These are phyloP conservation scores for Rotaria magnacalcarata DNA, from an alignment of 2,888 invertebrate species.

Conservation along the genomic window DNA sequence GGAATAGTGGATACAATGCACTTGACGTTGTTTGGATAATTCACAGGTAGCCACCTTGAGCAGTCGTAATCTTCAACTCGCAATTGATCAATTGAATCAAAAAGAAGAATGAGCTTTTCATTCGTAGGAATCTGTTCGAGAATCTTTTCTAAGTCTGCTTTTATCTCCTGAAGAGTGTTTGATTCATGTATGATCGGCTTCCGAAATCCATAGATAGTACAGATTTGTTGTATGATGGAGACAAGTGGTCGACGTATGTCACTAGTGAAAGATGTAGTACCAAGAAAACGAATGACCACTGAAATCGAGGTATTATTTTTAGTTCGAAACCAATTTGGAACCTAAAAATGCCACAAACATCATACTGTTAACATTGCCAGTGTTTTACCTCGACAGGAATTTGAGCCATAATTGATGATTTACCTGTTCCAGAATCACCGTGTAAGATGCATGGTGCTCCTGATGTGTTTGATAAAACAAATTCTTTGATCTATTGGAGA, in stretches of 20 bases:
- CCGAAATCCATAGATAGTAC: not conserved
- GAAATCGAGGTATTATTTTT: not conserved
- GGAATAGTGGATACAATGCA: not conserved
- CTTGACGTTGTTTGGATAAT: not conserved
- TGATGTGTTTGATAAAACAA: not conserved
- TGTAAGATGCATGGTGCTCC: not conserved
- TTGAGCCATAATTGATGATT: constrained; percentile 2
- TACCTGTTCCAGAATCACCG: not conserved
- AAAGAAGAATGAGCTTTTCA: not conserved
- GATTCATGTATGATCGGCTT: not conserved
- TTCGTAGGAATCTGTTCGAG: not conserved
- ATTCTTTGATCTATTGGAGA: not conserved
- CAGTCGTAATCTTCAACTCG: not conserved
- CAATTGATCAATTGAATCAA: not conserved
- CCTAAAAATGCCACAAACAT: not conserved
- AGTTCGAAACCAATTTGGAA: not conserved
- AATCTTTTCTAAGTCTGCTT: not conserved
- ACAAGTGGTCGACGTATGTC: not conserved
- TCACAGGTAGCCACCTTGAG: not conserved
- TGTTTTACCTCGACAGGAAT: not conserved
- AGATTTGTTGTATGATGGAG: not conserved
- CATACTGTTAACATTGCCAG: too few relatives aligned
- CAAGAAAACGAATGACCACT: not conserved
- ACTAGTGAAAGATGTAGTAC: not conserved
- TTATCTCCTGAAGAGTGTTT: not conserved